Evolutionary conservation across 2,888 invertebrate genomes (phyloP), one percentile per base, ranked within the genome.

Genomic region (Deilephila porcellus): DNA sequence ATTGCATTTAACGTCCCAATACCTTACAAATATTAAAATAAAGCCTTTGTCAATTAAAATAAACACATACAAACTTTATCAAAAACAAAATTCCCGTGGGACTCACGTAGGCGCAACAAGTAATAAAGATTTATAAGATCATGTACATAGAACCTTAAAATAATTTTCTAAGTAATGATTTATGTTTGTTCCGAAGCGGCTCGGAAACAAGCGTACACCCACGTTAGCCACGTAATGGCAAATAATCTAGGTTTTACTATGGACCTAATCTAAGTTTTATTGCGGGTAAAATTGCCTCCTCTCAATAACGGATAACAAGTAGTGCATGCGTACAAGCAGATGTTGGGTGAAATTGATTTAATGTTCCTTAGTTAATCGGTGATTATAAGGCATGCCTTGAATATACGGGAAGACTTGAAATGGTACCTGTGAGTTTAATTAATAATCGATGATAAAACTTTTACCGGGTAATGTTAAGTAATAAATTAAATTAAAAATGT

Each of bases 91-190:
- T 52, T 67, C 67, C 45, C 67, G 67, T 67, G 67, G 67, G 67
- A 67, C 3, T 4, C n/a, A 64, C 64, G 64, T 64, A 37, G 64
- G 64, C 64, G 67, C 25, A 52, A 45, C 20, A 5, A 14, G 52
- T 67, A 67, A 67, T 67, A 67, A 67, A 67, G 67, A 67, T 67
- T 67, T 67, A 67, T 52, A 67, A 45, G 37, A 7, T 37, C 45
- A 14, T 71, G 71, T 71, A 53, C 37, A 60, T 71, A 32, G 20
- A 56, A 34, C 59, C 56, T 71, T 71, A 71, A 60, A 71, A 71
- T 60, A 71, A 71, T 71, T 71, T 71, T 60, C 71, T 71, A 60
- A 59, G 56, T 34, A 32, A 59, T 71, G 71, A 71, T 71, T 71
- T 71, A 71, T 71, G 59, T 20, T 11, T 32, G 71, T 34, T 56